A percentile compares a stretch with the other conserved stretches of the same genome.
phyloP scores from a whole-genome alignment of 1,140 invertebrate genomes.

The Pissodes strobi region DNA sequence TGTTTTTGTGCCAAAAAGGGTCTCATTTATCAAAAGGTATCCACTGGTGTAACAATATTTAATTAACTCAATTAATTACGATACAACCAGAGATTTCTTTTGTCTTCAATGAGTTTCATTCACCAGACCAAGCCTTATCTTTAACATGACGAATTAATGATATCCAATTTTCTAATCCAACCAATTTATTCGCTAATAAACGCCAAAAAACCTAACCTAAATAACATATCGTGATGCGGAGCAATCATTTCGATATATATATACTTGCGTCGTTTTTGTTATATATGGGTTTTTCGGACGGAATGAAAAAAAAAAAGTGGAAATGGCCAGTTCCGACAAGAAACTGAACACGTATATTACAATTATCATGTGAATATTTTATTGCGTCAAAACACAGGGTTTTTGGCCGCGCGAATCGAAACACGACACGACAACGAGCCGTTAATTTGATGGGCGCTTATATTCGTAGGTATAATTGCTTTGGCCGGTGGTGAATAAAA shows the following conservation, averaged over 20 bases:
- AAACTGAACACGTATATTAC: slow-evolving; percentile 2
- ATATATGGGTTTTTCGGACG: slow-evolving; percentile 7
- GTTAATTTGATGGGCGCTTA: not conserved
- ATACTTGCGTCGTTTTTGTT: not conserved
- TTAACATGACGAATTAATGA: too few relatives aligned
- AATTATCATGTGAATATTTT: slow-evolving; percentile 10
- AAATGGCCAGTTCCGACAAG: slow-evolving; percentile 10
- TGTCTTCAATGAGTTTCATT: too few relatives aligned
- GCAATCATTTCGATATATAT: not conserved
- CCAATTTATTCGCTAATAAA: too few relatives aligned
- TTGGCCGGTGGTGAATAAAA: too few relatives aligned
- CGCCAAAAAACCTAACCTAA: not conserved
- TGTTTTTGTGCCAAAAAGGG: too few relatives aligned
- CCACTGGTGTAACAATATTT: too few relatives aligned
- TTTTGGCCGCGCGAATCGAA: not conserved
- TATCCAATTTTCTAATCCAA: too few relatives aligned
- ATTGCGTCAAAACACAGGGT: slow-evolving; percentile 6
- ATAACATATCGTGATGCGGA: slow-evolving; percentile 2
- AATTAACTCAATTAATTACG: too few relatives aligned
- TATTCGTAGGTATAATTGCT: too few relatives aligned
- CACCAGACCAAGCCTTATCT: too few relatives aligned
- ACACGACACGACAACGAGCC: not conserved
- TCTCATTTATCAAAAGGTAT: too few relatives aligned
- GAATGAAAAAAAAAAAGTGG: not conserved
- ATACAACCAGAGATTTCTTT: too few relatives aligned